phyloP scores from a whole-genome alignment of 2,888 invertebrate genomes.

The Pammene aurita region DNA sequence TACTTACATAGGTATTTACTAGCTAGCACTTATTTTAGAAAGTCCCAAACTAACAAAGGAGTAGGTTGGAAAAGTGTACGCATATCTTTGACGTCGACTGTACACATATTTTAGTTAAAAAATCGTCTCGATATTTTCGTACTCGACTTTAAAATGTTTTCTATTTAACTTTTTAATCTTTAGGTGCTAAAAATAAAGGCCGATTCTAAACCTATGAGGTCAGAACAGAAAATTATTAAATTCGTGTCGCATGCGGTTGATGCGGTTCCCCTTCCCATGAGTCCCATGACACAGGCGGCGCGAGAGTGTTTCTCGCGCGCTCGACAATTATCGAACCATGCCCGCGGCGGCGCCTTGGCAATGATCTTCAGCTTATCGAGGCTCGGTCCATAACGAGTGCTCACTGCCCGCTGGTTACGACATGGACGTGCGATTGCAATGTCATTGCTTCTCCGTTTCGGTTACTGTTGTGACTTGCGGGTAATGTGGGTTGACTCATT shows the following conservation, averaged over 20 bases:
- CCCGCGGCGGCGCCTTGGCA: conserved; percentile 62
- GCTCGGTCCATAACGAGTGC: conserved; percentile 9
- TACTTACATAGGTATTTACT: no score
- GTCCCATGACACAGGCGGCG: conserved; percentile 40
- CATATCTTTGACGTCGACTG: no score
- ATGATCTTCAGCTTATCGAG: conserved; percentile 63
- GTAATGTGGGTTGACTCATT: background rate
- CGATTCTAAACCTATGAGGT: background rate
- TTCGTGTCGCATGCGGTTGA: conserved; percentile 19
- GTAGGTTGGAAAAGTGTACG: no score
- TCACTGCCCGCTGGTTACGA: conserved; percentile 1
- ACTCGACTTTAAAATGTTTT: no score
- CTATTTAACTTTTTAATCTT: no score
- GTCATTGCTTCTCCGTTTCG: conserved; percentile 20
- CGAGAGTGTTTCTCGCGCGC: conserved; percentile 55
- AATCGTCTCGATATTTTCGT: no score
- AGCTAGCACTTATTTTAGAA: no score
- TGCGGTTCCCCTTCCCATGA: no score
- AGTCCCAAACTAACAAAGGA: no score
- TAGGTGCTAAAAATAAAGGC: no score
- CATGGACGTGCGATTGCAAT: conserved; percentile 7
- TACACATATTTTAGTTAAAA: no score
- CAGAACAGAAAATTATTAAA: background rate
- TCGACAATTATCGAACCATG: conserved; percentile 50
- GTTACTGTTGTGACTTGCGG: background rate